Evolutionary conservation across 2,888 invertebrate genomes (phyloP), one percentile per base, ranked within the genome.

Genomic region (Agrochola circellaris): DNA sequence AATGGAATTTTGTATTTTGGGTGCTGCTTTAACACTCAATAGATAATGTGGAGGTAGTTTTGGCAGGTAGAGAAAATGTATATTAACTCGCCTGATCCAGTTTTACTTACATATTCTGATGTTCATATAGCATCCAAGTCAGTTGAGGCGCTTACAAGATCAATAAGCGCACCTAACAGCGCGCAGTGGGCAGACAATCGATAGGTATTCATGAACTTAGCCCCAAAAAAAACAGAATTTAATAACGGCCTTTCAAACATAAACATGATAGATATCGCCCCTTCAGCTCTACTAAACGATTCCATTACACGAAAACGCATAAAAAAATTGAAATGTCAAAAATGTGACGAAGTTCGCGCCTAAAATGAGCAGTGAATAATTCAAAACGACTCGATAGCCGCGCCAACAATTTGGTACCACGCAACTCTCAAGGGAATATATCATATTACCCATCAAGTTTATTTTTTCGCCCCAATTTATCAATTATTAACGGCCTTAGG

Each of bases 391-490:
- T 71, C 65, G 73, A 82, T 78, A 70, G 58, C 64, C 45, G 51
- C 45, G 58, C 79, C 75, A 86, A 80, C 73, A 82, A 82, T 76
- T 84, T 64, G 73, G 65, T 72, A 26, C 64, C 78, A 77, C 73
- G 75, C 77, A 51, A 69, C 48, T 62, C 79, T 64, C 85, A 62
- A 64, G 83, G 71, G 83, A 54, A 67, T 83, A 76, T 87, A 88
- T 87, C 83, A 83, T 77, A 77, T 87, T 87, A 87, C 89, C 82
- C 84, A 88, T 88, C 85, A 85, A 88, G 85, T 87, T 85, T 87
- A 87, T 89, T 92, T 91, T 89, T 90, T 88, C 86, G 86, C 88
- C 84, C 84, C 91, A 91, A 91, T 93, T 92, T 91, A 92, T 92
- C 92, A 93, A 92, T 91, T 90, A 90, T 90, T 88, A 88, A 88